These are phyloP conservation scores for Dione vanillae DNA, from an alignment of 2,888 invertebrate genomes.

Conservation along the genomic window DNA sequence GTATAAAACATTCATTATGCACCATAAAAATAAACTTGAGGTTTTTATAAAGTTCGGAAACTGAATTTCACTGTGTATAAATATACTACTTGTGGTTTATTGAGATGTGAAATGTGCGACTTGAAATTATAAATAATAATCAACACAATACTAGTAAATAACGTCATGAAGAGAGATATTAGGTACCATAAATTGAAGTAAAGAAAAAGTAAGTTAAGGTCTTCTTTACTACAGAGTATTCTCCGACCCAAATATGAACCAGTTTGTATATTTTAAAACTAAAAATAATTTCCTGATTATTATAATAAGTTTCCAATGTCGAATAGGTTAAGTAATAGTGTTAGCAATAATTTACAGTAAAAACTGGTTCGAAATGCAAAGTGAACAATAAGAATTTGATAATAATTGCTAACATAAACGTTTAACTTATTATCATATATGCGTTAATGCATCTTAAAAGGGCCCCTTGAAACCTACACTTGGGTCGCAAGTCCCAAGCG, in stretches of 20 bases:
- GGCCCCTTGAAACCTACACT: too few species aligned
- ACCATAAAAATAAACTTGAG: too few species aligned
- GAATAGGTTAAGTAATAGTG: constrained; percentile 21
- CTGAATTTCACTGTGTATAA: neutral
- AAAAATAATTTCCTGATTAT: constrained; percentile 8
- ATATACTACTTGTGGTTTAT: too few species aligned
- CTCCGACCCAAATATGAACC: constrained; percentile 11
- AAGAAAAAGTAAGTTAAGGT: constrained; percentile 5
- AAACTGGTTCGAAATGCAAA: constrained; percentile 12
- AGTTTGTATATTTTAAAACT: constrained; percentile 11
- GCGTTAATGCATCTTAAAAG: too few species aligned
- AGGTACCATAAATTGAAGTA: neutral
- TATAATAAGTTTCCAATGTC: constrained; percentile 8
- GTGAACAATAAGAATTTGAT: neutral
- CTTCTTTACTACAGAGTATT: constrained; percentile 1
- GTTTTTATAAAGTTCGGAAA: neutral
- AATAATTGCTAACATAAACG: neutral
- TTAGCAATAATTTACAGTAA: constrained; percentile 34
- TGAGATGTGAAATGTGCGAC: too few species aligned
- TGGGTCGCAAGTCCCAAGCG: too few species aligned
- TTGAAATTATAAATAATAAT: neutral
- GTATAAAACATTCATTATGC: too few species aligned
- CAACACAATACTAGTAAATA: neutral
- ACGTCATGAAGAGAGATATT: neutral
- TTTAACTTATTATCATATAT: too few species aligned